Evolutionary conservation across 1,140 invertebrate species (phyloP), one percentile per base, ranked within the genome.

Genomic region (Cyclina sinensis): DNA sequence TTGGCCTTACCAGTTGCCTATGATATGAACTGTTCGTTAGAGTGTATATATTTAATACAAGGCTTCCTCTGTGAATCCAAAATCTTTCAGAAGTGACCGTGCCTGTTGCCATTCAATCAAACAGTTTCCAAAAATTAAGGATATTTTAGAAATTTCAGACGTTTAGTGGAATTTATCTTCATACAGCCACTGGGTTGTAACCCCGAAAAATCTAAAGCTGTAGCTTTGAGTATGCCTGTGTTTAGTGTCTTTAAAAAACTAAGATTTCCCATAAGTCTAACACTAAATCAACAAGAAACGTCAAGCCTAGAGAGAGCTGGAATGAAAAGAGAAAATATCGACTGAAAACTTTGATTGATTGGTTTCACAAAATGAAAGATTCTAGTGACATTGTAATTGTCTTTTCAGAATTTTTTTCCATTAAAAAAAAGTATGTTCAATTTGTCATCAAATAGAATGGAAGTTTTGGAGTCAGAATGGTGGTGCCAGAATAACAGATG

Each of bases 401-500:
- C 65, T 70, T 70, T 70, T 39, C 32, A 70, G 65, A 70, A 37
- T 70, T 37, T 70, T 43, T 70, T 70, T 70, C 37, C 65, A 30
- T 57, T 57, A 18, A 37, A 70, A n/a, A n/a, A 70, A 37, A 14
- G 65, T 16, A 37, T 37, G 65, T 70, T 70, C 65, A 70, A 37
- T 70, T 70, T 70, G 32, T 70, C 65, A 70, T 70, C 32, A 70
- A 14, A 37, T 37, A 32, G 12, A 70, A 65, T 24, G 0, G 24
- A 70, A 39, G 57, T 27, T 62, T 30, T 37, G 27, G 35, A 78
- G 21, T 78, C 27, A 78, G 74, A 78, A 78, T 30, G 27, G 14
- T 78, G 74, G 74, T 54, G 48, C 74, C 46, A 54, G 46, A 5
- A 78, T 78, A 43, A 78, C 74, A 54, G 46, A 78, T 78, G 74